phyloP scores from a whole-genome alignment of 2,888 invertebrate genomes.

The Nemapogon koenigi region DNA sequence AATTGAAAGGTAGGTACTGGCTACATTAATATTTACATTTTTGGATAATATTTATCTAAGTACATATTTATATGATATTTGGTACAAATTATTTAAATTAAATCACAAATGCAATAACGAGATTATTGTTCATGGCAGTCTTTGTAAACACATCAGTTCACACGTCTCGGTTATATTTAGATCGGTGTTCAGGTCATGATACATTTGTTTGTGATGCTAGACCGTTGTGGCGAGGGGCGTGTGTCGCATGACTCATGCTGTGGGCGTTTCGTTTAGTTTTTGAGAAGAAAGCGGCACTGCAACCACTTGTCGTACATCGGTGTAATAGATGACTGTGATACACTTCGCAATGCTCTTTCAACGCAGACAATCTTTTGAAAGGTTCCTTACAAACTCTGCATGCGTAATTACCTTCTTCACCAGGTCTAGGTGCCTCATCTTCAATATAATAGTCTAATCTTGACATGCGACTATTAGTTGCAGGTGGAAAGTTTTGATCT shows the following conservation, averaged over 20 bases:
- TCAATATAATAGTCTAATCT: constrained; percentile 68
- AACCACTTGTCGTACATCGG: constrained; percentile 77
- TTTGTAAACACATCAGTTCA: constrained; percentile 13
- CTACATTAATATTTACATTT: constrained; percentile 12
- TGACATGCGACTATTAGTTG: constrained; percentile 25
- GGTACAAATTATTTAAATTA: constrained; percentile 31
- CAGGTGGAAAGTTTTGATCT: constrained; percentile 38
- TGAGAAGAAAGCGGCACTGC: constrained; percentile 80
- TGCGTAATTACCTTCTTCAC: constrained; percentile 70
- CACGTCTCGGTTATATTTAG: constrained; percentile 14
- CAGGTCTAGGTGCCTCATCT: constrained; percentile 70
- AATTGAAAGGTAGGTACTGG: constrained; percentile 37
- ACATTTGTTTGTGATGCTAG: constrained; percentile 28
- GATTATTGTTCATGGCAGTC: constrained; percentile 17
- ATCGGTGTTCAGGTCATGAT: constrained; percentile 35
- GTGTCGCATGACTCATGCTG: constrained; percentile 70
- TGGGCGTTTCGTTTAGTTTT: constrained; percentile 80
- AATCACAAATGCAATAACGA: constrained; percentile 52
- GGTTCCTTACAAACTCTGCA: constrained; percentile 74
- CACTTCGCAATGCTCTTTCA: constrained; percentile 77
- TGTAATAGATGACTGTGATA: constrained; percentile 73
- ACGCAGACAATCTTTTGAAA: constrained; percentile 66
- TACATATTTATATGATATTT: constrained; percentile 29
- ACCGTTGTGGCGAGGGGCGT: constrained; percentile 45
- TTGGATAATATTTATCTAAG: constrained; percentile 17